phyloP scores from a whole-genome alignment of 2,888 invertebrate genomes.

The Chrysodeixis includens region DNA sequence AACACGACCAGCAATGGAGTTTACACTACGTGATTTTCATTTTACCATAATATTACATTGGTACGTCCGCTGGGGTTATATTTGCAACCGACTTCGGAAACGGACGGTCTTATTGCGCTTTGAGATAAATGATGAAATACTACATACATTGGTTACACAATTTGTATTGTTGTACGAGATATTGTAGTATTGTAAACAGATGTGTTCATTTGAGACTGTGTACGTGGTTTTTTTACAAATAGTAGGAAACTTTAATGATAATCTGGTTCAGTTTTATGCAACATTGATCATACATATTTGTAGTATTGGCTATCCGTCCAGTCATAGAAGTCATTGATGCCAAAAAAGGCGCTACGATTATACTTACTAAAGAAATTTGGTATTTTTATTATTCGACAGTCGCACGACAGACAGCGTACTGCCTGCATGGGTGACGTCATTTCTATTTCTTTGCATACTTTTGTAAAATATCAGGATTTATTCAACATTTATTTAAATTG shows the following conservation, averaged over 20 bases:
- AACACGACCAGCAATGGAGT: slow-evolving; percentile 21
- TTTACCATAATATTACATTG: slow-evolving; percentile 34
- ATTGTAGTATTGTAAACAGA: slow-evolving; percentile 19
- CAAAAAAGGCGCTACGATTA: no score
- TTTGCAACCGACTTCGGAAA: slow-evolving; percentile 41
- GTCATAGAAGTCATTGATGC: no score
- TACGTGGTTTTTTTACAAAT: not conserved
- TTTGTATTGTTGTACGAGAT: slow-evolving; percentile 27
- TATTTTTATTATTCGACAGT: no score
- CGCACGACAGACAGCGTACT: no score
- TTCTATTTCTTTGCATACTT: no score
- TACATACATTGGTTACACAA: slow-evolving; percentile 34
- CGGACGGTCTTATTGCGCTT: slow-evolving; percentile 30
- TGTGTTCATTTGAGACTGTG: slow-evolving; percentile 14
- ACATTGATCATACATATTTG: no score
- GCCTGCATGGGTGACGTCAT: no score
- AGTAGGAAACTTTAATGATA: not conserved
- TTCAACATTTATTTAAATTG: no score
- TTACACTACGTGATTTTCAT: slow-evolving; percentile 36
- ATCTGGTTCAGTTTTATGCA: no score
- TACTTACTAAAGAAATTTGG: no score
- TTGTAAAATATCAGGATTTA: no score
- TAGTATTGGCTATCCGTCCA: no score
- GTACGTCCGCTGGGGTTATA: slow-evolving; percentile 28
- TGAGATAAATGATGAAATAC: slow-evolving; percentile 41